Base-by-base conservation (phyloP, 2,888 invertebrate genomes). In the Dione juno region DNA sequence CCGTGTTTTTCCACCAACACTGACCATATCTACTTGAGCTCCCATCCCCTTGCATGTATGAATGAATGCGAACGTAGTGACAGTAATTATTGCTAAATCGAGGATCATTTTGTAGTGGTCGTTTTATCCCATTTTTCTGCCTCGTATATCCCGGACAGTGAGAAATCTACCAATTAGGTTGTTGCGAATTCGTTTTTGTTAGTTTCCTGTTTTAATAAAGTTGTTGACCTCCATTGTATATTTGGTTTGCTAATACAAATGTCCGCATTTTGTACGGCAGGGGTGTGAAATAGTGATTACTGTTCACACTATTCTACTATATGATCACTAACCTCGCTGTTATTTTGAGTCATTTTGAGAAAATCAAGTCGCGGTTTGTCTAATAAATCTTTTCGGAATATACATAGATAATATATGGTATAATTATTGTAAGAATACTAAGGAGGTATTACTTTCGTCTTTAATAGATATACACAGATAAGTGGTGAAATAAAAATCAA, bases 161-260 rank as follows among this genome's bases (percentile, higher is more conserved):
- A 92, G 89, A 87, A 90, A 92, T 91, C 88, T 81, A 86, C 84
- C 88, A 92, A 92, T 92, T 91, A 88, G 81, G 86, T 88, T 87
- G 87, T 86, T 88, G 86, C 84, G 87, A 88, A 89, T 92, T 90
- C 88, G 90, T 91, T 91, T 28, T 88, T 84, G 83, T 81, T 82
- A 74, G 70, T 77, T 78, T 73, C 74, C 75, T 75, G 79, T 76
- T 79, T 78, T 73, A 76, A 66, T 74, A 66, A 69, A 72, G 71
- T 69, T 59, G 67, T 71, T 67, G 53, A 58, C 58, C 63, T 66
- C 59, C 54, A 66, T 53, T 65, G 65, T 67, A 16, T 71, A 35
- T 59, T 69, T 74, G 41, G 13, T 59, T 9, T 1, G 40, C 11
- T 50, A 16, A 40, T 1, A 11, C 7, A n/a, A 40, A 40, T 11